These are phyloP conservation scores for Rhagophthalmus giganteus DNA, from an alignment of 2,888 invertebrate genomes.

Conservation along the genomic window DNA sequence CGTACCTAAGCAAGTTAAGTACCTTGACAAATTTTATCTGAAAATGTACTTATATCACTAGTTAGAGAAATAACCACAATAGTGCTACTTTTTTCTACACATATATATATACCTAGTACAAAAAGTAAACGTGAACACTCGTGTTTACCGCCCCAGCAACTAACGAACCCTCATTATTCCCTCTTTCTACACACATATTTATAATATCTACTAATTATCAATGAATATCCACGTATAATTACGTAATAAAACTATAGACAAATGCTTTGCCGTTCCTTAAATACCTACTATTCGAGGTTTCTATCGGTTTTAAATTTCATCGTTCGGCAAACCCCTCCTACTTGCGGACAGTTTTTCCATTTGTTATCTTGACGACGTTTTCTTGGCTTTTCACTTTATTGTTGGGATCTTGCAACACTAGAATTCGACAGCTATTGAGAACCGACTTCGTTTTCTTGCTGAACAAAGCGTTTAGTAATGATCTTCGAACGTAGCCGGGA, in stretches of 20 bases:
- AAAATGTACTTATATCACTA: too few relatives aligned
- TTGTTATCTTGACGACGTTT: slow-evolving; percentile 51
- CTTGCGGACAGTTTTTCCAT: slow-evolving; percentile 47
- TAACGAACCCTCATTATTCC: too few relatives aligned
- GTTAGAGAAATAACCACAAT: too few relatives aligned
- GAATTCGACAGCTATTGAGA: slow-evolving; percentile 51
- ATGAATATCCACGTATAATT: neutral
- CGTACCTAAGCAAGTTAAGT: too few relatives aligned
- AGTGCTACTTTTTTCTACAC: too few relatives aligned
- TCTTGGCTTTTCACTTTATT: slow-evolving; percentile 45
- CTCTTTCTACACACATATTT: too few relatives aligned
- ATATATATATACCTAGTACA: neutral
- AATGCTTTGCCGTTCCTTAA: too few relatives aligned
- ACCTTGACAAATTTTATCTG: too few relatives aligned
- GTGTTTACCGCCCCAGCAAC: too few relatives aligned
- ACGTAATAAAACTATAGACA: neutral
- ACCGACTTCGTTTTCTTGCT: slow-evolving; percentile 51
- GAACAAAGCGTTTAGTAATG: slow-evolving; percentile 57
- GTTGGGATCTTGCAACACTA: slow-evolving; percentile 50
- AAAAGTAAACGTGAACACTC: too few relatives aligned
- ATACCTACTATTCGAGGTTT: too few relatives aligned
- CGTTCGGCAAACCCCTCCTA: slow-evolving; percentile 47
- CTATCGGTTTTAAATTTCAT: slow-evolving; percentile 49
- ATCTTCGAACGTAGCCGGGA: slow-evolving; percentile 38
- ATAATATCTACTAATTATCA: too few relatives aligned